Evolutionary conservation across 1,140 invertebrate species (phyloP).

Genomic region (Tetramorium parvispinum): DNA sequence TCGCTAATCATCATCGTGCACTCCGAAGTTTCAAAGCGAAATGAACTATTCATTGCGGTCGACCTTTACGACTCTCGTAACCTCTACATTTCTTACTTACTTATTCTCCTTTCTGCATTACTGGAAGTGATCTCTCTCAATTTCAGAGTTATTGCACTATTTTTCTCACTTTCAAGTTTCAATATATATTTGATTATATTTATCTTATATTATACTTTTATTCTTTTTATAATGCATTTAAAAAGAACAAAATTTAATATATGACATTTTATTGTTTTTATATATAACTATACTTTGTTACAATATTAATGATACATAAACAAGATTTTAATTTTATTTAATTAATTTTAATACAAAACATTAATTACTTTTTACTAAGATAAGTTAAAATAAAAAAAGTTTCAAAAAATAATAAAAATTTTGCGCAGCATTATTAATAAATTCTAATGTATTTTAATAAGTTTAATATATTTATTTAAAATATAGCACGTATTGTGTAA

Average conservation of each 20-base stretch:
- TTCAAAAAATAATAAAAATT: neutral
- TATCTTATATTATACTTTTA: neutral
- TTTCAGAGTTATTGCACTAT: slow-evolving; percentile 3
- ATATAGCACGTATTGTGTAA: slow-evolving; percentile 3
- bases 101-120: slow-evolving; percentile 23
- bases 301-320: slow-evolving; percentile 79
- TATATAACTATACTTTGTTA: slow-evolving; percentile 59
- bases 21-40: slow-evolving; percentile 71
- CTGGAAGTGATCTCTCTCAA: slow-evolving; percentile 42
- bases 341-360: slow-evolving; percentile 68
- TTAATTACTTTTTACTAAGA: neutral
- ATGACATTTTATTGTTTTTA: slow-evolving; percentile 57
- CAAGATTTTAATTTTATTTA: slow-evolving; percentile 79
- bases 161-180: slow-evolving; percentile 13
- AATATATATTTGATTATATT: slow-evolving; percentile 27
- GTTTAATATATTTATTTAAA: slow-evolving; percentile 24
- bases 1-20: slow-evolving; percentile 67
- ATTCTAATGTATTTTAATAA: slow-evolving; percentile 13
- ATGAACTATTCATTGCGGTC: slow-evolving; percentile 74
- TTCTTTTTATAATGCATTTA: neutral
- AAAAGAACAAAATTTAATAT: slow-evolving; percentile 4
- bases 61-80: slow-evolving; percentile 57
- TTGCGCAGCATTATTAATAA: neutral
- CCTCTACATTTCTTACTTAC: slow-evolving; percentile 21
- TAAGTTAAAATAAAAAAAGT: neutral